Conservation (phyloP, 2,888 invertebrate species). For the Chaetogeoica ovagalla region DNA sequence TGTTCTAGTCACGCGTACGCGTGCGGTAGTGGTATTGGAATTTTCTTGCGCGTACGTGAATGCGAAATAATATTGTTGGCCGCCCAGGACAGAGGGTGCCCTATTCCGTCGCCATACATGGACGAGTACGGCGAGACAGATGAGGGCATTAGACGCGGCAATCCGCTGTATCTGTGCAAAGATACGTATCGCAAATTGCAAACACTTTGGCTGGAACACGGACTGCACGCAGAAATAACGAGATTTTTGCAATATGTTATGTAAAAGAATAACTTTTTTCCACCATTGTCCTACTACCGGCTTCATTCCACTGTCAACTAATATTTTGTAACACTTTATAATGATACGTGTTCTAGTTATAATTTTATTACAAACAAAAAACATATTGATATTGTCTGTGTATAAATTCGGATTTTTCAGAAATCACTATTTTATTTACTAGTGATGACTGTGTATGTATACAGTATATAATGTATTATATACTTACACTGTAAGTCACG, state of each 20-base stretch:
- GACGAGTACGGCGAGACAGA: constrained; percentile 98
- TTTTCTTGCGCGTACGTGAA: constrained; percentile 92
- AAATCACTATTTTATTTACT: constrained; percentile 11
- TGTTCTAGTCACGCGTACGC: constrained; percentile 87
- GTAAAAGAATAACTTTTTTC: constrained; percentile 60
- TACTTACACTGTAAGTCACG: constrained; percentile 7
- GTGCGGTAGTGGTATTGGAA: constrained; percentile 90
- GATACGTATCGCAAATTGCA: constrained; percentile 85
- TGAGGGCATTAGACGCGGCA: constrained; percentile 91
- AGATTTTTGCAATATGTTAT: constrained; percentile 90
- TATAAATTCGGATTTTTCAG: constrained; percentile 2
- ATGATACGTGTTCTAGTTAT: neutral
- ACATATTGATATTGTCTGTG: neutral
- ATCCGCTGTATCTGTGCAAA: constrained; percentile 85
- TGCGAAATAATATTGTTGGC: constrained; percentile 90
- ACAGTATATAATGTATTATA: constrained; percentile 1
- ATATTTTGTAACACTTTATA: neutral
- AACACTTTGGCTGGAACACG: constrained; percentile 88
- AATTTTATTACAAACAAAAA: constrained; percentile 6
- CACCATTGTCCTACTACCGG: neutral
- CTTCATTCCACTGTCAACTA: neutral
- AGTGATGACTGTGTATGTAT: constrained; percentile 20
- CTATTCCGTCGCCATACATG: constrained; percentile 90
- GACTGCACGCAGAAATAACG: constrained; percentile 90
- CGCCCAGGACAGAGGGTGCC: constrained; percentile 82